These are phyloP conservation scores for Cataglyphis cursor DNA, from an alignment of 2,888 invertebrate species.

Conservation along the genomic window DNA sequence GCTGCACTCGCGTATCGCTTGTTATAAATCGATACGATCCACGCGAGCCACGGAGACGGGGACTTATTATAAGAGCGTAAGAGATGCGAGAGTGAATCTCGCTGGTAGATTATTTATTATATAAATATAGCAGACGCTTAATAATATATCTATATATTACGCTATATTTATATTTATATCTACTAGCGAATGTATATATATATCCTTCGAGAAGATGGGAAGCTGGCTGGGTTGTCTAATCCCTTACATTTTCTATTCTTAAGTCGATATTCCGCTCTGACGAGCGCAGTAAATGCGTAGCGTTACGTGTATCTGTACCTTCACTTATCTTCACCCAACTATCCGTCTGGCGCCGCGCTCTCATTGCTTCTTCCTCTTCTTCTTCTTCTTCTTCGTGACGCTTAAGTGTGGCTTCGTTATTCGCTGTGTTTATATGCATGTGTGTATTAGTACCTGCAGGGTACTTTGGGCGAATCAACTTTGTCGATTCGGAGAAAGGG, in stretches of 20 bases:
- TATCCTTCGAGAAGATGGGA: slow-evolving; percentile 9
- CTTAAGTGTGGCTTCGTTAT: slow-evolving; percentile 36
- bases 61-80: not conserved
- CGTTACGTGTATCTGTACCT: slow-evolving; percentile 29
- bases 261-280: slow-evolving; percentile 21
- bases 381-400: slow-evolving; percentile 24
- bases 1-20: slow-evolving; percentile 69
- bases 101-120: not conserved
- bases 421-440: not conserved
- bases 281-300: slow-evolving; percentile 25
- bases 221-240: slow-evolving; percentile 19
- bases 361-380: slow-evolving; percentile 28
- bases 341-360: slow-evolving; percentile 32
- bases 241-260: slow-evolving; percentile 20
- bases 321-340: slow-evolving; percentile 37
- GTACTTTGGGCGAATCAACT: slow-evolving; percentile 60
- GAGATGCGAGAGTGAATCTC: slow-evolving; percentile 6
- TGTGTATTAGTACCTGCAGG: slow-evolving; percentile 50
- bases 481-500: slow-evolving; percentile 72
- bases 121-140: slow-evolving; percentile 12
- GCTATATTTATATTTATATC: no score
- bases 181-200: not conserved
- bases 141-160: slow-evolving; percentile 26
- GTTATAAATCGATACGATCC: slow-evolving; percentile 48
- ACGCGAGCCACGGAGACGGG: not conserved